Base-by-base conservation (phyloP, 2,113 vertebrate genomes). In the Eulacestoma nigropectus region DNA sequence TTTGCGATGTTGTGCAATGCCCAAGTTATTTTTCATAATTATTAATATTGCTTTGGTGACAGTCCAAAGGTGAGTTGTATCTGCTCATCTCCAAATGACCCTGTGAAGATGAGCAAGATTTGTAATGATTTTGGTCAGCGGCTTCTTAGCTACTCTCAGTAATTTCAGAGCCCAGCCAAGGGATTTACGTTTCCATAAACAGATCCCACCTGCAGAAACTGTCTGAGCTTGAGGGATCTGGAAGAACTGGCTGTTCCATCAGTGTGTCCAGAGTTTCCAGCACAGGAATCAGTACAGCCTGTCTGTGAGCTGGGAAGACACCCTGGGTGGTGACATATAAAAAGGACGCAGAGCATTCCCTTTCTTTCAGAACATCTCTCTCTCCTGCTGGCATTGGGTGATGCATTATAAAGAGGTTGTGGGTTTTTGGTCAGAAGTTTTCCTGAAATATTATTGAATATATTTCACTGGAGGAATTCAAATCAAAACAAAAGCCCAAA, bases 31-130 rank as follows among this genome's bases (percentile, higher is more conserved):
- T 95, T 87, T 94, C 88, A 87, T 81, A 49, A 92, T 95, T 90
- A 72, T 89, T 92, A 87, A 88, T 90, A 84, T 68, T 75, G 83
- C 90, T 89, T n/a, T 63, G 90, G 90, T 90, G 92, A 41, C 88
- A 95, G 80, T 62, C 83, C 93, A 82, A 49, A 90, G 79, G 79
- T 49, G 23, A 90, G 73, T 56, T 46, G 18, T 68, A 27, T 78
- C 79, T 92, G 60, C 55, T 90, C 41, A 12, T 90, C 80, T 93
- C 90, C 81, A 89, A 60, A 76, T 53, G 78, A 88, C 80, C 95
- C 89, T 81, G 80, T 65, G 88, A 86, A 72, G 94, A 82, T 37
- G 64, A 85, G 88, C 60, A 79, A 86, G 60, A 16, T 78, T 93
- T 86, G 73, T 88, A 82, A 57, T 89, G 90, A 41, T 37, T 89